Evolutionary conservation across 1,140 invertebrate species (phyloP).

Genomic region (Tetramorium alpestre): DNA sequence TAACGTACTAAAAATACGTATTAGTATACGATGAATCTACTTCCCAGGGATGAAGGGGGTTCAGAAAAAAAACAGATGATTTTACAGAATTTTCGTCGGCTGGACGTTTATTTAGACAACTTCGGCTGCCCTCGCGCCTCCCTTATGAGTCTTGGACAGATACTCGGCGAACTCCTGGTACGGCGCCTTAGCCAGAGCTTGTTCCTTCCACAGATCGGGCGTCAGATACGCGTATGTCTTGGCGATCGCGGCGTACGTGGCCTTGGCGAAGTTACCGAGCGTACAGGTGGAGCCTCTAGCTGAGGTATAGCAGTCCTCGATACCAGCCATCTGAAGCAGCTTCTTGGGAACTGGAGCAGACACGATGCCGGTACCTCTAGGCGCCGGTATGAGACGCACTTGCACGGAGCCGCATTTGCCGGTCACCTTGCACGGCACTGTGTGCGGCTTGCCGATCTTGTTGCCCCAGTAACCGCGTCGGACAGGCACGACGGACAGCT

Average conservation of each 20-base stretch:
- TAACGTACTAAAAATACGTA: background rate
- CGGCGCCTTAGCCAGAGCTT: conserved; percentile 94
- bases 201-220: conserved; percentile 99
- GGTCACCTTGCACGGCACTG: conserved; percentile 99
- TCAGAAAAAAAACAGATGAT: background rate
- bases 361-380: conserved; percentile 99
- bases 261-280: conserved; percentile 99
- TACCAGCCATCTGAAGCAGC: conserved; percentile 99
- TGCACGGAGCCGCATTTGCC: conserved; percentile 99
- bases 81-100: conserved; percentile 48
- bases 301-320: conserved; percentile 99
- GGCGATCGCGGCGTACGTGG: conserved; percentile 99
- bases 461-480: conserved; percentile 99
- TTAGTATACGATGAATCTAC: background rate
- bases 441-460: conserved; percentile 99
- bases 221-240: conserved; percentile 99
- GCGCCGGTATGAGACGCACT: conserved; percentile 98
- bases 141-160: conserved; percentile 90
- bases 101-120: conserved; percentile 77
- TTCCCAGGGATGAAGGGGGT: background rate
- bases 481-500: conserved; percentile 99
- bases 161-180: conserved; percentile 98
- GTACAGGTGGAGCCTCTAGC: conserved; percentile 98
- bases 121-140: conserved; percentile 80
- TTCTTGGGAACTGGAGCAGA: conserved; percentile 99